phyloP scores from a whole-genome alignment of 2,113 vertebrate genomes.

The Perca fluviatilis region DNA sequence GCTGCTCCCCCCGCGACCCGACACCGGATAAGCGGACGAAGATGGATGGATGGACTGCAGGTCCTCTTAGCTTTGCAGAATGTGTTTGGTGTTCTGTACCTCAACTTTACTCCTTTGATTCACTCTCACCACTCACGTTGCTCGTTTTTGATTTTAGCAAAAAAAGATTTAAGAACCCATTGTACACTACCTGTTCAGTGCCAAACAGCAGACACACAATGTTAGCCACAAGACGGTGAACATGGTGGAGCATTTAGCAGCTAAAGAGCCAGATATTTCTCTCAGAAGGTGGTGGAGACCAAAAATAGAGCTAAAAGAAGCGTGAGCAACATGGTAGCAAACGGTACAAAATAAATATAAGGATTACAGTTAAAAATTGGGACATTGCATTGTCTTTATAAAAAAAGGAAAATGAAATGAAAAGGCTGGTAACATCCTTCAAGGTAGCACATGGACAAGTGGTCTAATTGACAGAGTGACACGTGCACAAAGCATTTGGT shows the following conservation, averaged over 20 bases:
- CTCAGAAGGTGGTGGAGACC: neutral
- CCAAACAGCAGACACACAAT: neutral
- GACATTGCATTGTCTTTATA: no score
- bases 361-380: no score
- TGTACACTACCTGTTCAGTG: neutral
- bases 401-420: no score
- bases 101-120: neutral
- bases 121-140: neutral
- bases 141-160: neutral
- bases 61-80: neutral
- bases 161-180: neutral
- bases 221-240: neutral
- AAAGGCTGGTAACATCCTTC: constrained; percentile 8
- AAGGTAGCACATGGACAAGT: neutral
- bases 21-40: no score
- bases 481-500: constrained; percentile 40
- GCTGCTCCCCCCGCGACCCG: no score
- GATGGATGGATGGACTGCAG: no score
- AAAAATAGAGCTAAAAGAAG: neutral
- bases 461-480: constrained; percentile 47
- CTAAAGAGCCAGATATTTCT: neutral
- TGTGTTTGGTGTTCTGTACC: neutral
- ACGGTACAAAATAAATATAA: no score
- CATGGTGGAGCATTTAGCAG: neutral
- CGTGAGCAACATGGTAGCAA: neutral